phyloP scores from a whole-genome alignment of 2,113 vertebrate genomes.

The Riparia riparia region DNA sequence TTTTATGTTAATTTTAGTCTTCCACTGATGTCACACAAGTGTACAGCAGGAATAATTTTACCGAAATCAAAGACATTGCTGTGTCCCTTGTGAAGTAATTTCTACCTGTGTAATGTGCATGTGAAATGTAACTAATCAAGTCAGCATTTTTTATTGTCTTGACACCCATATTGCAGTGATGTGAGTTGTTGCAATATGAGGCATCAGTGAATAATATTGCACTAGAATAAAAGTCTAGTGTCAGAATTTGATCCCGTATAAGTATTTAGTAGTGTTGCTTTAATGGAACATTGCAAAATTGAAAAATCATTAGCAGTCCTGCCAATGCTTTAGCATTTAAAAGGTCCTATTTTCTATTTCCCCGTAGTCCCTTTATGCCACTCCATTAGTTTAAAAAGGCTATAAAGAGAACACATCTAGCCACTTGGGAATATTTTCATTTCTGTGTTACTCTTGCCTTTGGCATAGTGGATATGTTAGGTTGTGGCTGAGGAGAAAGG shows the following conservation, averaged over 20 bases:
- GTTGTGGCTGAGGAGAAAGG: constrained; percentile 57
- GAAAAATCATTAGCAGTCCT: constrained; percentile 54
- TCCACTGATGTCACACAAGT: background rate
- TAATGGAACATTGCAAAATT: constrained; percentile 41
- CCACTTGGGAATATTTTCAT: constrained; percentile 46
- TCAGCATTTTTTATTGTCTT: constrained; percentile 5
- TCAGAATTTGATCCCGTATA: constrained; percentile 26
- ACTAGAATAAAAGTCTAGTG: background rate
- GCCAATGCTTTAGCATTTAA: constrained; percentile 34
- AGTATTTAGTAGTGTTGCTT: constrained; percentile 19
- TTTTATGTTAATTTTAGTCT: constrained; percentile 19
- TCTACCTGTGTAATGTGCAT: constrained; percentile 16
- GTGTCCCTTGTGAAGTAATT: constrained; percentile 11
- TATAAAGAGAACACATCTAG: constrained; percentile 31
- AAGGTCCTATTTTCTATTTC: constrained; percentile 53
- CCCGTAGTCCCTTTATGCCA: constrained; percentile 27
- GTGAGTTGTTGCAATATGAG: constrained; percentile 13
- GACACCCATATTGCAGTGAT: background rate
- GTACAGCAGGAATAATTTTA: background rate
- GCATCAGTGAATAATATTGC: constrained; percentile 38
- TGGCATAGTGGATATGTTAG: constrained; percentile 10
- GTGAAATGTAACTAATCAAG: background rate
- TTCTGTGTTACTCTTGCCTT: constrained; percentile 48
- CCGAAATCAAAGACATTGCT: background rate
- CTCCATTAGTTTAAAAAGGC: constrained; percentile 56